Evolutionary conservation across 1,140 invertebrate genomes (phyloP), one percentile per base, ranked within the genome.

Genomic region (Drosophila insularis): DNA sequence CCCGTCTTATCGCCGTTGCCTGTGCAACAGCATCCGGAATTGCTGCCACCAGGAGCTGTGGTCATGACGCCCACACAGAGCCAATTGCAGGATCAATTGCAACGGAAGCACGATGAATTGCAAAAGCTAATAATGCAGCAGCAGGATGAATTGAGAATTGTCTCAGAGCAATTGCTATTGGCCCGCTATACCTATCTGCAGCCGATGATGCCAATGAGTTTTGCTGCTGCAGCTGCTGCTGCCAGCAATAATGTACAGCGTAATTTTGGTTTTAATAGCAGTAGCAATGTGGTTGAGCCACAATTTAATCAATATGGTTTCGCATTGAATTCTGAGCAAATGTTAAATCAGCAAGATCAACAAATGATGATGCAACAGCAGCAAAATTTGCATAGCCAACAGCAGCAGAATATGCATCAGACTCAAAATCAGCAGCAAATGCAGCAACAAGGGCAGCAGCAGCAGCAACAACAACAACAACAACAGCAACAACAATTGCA

Each of bases 131-230:
- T 98, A 65, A 94, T 96, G 27, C 94, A 96, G 78, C 97, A 98
- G 81, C 96, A 98, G 84, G 96, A 97, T 86, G 97, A 98, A 91
- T 90, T 98, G 69, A 93, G 95, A 46, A 94, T 95, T 69, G 96
- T 97, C 2, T 96, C 96, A 19, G 96, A 98, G 86, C 97, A 97
- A 85, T 92, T 98, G 27, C 91, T 97, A n/a, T 95, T 97, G 80
- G 96, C 96, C 0, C 94, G 96, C 91, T 96, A 96, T 81, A 96
- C 96, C 6, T 93, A 96, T 14, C 91, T 96, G 35, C 95, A 95
- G 59, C 94, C 89, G 1, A 74, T 91, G 81, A 71, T 91, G 82
- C 95, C 60, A 61, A 95, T 74, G 92, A 94, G 82, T 5, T 77
- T 81, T n/a, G 62, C 73, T 0, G 75, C 78, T 0, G 72, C 73